phyloP scores from a whole-genome alignment of 2,888 invertebrate species.

The Stomorhina lunata region DNA sequence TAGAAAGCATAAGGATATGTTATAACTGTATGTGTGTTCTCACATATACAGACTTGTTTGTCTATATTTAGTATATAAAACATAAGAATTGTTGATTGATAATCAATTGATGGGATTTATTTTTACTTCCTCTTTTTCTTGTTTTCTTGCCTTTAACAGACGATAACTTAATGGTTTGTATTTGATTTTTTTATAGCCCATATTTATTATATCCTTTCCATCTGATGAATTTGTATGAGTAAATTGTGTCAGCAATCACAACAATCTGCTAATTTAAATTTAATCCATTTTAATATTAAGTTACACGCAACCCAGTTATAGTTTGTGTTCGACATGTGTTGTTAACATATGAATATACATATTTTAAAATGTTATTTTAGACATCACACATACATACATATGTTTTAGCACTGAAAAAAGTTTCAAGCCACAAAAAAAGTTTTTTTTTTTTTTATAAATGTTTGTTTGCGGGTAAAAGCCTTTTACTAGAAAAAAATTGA shows the following conservation, averaged over 20 bases:
- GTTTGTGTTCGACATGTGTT: not conserved
- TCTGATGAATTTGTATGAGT: not conserved
- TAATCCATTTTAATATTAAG: constrained; percentile 28
- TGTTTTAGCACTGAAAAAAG: not conserved
- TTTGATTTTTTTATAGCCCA: not conserved
- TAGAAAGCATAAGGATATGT: too few relatives aligned
- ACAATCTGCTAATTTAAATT: constrained; percentile 28
- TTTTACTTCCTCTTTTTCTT: not conserved
- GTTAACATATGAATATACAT: too few relatives aligned
- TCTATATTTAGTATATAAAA: not conserved
- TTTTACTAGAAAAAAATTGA: too few relatives aligned
- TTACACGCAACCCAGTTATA: constrained; percentile 28
- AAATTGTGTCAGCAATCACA: not conserved
- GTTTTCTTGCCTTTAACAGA: not conserved
- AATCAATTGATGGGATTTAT: constrained; percentile 77
- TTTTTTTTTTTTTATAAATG: not conserved
- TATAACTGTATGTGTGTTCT: too few relatives aligned
- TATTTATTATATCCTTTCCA: not conserved
- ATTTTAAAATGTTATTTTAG: not conserved
- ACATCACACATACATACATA: not conserved
- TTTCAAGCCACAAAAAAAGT: not conserved
- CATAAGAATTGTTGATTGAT: constrained; percentile 74
- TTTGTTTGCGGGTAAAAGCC: not conserved
- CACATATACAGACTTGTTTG: not conserved
- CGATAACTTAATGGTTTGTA: not conserved